Evolutionary conservation across 2,797 vertebrate genomes (phyloP).

Genomic region (Gymnoscopelus microlampas): DNA sequence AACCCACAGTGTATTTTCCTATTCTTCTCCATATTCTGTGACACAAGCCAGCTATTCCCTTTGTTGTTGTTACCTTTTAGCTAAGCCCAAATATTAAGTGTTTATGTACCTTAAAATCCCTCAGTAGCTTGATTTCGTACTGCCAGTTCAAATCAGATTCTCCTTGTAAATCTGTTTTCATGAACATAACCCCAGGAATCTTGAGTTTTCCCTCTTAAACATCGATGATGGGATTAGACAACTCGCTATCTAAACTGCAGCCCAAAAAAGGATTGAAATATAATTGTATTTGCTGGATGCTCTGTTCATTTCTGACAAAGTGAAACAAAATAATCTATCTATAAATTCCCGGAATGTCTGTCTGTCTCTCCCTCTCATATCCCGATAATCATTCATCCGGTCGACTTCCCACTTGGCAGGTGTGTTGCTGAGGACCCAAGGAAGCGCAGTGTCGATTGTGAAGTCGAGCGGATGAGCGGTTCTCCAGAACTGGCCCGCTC

Average conservation of each 20-base stretch:
- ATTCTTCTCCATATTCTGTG: constrained; percentile 24
- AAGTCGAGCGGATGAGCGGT: too few relatives aligned
- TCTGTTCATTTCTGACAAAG: background rate
- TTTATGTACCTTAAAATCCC: background rate
- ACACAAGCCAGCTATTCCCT: constrained; percentile 19
- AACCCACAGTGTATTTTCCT: constrained; percentile 11
- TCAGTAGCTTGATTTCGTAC: background rate
- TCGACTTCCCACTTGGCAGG: too few relatives aligned
- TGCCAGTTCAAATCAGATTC: background rate
- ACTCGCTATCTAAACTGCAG: background rate
- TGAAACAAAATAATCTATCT: too few relatives aligned
- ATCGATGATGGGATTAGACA: background rate
- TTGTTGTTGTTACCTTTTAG: constrained; percentile 11
- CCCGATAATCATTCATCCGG: too few relatives aligned
- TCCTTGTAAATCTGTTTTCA: background rate
- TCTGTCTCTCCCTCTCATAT: too few relatives aligned
- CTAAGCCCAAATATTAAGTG: background rate
- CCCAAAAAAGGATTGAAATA: background rate
- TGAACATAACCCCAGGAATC: too few relatives aligned
- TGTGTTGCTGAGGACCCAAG: too few relatives aligned
- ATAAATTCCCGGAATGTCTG: too few relatives aligned
- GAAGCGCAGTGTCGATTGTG: too few relatives aligned
- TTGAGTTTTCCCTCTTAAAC: too few relatives aligned
- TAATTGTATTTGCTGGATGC: background rate
- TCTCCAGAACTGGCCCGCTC: too few relatives aligned